Base-by-base conservation (phyloP, 2,888 invertebrate species). In the Gortyna flavago region DNA sequence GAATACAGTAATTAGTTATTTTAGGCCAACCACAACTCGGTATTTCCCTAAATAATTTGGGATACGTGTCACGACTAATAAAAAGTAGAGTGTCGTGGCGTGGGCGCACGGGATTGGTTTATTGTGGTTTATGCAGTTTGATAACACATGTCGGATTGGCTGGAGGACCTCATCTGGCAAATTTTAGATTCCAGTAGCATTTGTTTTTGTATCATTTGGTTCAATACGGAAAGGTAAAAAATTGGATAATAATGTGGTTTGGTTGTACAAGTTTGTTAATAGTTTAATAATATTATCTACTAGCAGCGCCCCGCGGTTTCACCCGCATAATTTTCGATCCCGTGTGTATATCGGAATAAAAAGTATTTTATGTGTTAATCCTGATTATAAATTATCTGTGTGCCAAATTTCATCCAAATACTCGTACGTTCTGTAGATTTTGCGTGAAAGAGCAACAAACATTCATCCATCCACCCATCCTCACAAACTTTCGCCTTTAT, bases 71-170 rank as follows among this genome's bases (percentile, higher is more conserved):
- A 44, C 32, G 32, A 75, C 25, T 13, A 59, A 59, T 35, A 29
- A 21, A n/a, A 44, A 35, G 16, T 21, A 35, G 29, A 21, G 41
- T n/a, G 9, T 5, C 16, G 18, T 6, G 1, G 59, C 25, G 59
- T 38, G 38, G 77, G 77, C 77, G 44, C 9, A 35, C 25, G 16
- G 11, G 16, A 29, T 48, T 35, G 9, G 41, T 57, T 44, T 75
- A 35, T 44, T 25, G 35, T 35, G 9, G 41, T 57, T 44, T 75
- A 35, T 44, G n/a, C 44, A 59, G 16, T 48, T 59, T 75, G 32
- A 2, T 59, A 76, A 21, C 21, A 21, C 21, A 21, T n/a, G 21
- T 35, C 21, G 21, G 44, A 25, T 44, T 29, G 44, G 7, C 21
- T 29, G 2, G 4, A 21, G 35, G 29, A n/a, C n/a, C n/a, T 11